Conservation (phyloP, 2,888 invertebrate species). For the Julus scanicus region DNA sequence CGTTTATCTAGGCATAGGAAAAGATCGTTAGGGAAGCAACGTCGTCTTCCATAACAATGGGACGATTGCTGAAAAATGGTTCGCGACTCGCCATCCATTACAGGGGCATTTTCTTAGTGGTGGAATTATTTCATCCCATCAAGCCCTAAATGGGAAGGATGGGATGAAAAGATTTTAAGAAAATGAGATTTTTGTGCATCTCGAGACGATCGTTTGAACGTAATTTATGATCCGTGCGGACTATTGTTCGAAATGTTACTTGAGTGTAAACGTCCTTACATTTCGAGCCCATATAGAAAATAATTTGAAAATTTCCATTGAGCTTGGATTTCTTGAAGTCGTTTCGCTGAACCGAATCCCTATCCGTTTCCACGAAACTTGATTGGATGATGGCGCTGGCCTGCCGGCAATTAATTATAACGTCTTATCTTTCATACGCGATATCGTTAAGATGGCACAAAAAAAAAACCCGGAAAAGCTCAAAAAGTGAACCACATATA, state of each 20-base stretch:
- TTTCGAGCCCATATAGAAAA: background rate
- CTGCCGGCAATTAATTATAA: background rate
- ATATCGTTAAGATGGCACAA: background rate
- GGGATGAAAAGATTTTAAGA: slow-evolving; percentile 16
- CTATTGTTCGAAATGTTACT: slow-evolving; percentile 5
- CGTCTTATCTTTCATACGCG: background rate
- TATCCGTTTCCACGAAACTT: background rate
- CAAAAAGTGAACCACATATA: background rate
- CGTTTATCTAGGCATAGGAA: background rate
- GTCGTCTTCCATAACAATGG: slow-evolving; percentile 28
- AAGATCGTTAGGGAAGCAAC: background rate
- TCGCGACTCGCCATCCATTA: slow-evolving; percentile 24
- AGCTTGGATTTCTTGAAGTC: slow-evolving; percentile 1
- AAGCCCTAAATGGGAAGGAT: background rate
- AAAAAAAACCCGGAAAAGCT: background rate
- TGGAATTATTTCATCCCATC: slow-evolving; percentile 39
- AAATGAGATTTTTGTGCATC: background rate
- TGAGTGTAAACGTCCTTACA: slow-evolving; percentile 16
- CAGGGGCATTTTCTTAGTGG: background rate
- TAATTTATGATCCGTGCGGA: slow-evolving; percentile 8
- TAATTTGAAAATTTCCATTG: background rate
- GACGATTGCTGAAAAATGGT: slow-evolving; percentile 35
- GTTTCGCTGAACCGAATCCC: background rate
- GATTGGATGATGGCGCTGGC: background rate
- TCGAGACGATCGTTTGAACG: slow-evolving; percentile 30